Base-by-base conservation (phyloP, 2,113 vertebrate genomes). In the Probosciger aterrimus region DNA sequence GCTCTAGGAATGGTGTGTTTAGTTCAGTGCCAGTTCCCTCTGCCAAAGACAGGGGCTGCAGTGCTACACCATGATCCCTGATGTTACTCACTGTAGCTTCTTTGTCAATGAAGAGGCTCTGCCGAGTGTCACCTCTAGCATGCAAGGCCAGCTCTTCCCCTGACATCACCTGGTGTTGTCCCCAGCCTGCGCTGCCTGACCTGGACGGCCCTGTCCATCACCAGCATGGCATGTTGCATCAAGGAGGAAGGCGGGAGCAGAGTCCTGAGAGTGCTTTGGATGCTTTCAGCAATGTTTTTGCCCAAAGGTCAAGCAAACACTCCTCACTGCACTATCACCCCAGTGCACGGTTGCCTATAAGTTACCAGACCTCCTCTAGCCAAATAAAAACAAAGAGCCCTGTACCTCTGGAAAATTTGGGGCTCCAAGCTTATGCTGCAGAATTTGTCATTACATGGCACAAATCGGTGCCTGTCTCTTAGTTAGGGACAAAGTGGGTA, bases 31-130 rank as follows among this genome's bases (percentile, higher is more conserved):
- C 31, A n/a, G 17, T 46, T 49, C 41, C 20, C 22, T 60, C 63
- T 80, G 88, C 18, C 59, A 44, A 49, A 49, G 63, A 64, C 9
- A 64, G 39, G 37, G 39, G 28, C 47, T 30, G 39, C 35, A 63
- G 50, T n/a, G 50, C 27, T 53, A 3, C 1, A 1, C n/a, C 41
- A 47, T 44, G 20, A 17, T 47, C 25, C 14, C 23, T 6, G 20
- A 39, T 0, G 0, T 33, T 25, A 30, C 39, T 53, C 33, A 35
- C 14, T 0, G 0, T 25, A 43, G 16, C 16, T 35, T 70, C 55
- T 69, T n/a, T 14, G 15, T 37, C 13, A 2, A 1, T 4, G 20
- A 22, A 30, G 30, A 44, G 16, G 17, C 25, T 70, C 27, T 63
- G 59, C 46, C 0, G 1, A 65, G 49, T 1, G 2, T 24, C 33